These are phyloP conservation scores for Unio pictorum DNA, from an alignment of 2,888 invertebrate genomes.

Conservation along the genomic window DNA sequence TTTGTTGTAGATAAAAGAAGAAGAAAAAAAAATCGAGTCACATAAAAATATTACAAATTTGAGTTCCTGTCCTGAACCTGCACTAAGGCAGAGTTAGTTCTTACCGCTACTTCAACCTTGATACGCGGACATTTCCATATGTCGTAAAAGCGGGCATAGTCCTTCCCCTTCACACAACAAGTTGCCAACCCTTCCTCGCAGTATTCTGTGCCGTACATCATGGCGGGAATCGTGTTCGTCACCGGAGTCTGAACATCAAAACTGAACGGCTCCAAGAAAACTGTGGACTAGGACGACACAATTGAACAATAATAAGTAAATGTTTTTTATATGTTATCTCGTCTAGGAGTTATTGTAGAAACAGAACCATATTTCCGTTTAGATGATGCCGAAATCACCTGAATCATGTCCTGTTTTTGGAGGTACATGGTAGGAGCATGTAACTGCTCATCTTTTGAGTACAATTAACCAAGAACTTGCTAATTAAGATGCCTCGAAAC, in stretches of 20 bases:
- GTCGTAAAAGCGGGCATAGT: constrained; percentile 25
- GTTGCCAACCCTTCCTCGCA: constrained; percentile 16
- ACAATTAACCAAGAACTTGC: too few relatives aligned
- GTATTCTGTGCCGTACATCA: constrained; percentile 29
- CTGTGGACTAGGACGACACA: constrained; percentile 9
- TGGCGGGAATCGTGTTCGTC: constrained; percentile 15
- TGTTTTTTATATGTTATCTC: too few relatives aligned
- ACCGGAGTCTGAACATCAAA: constrained; percentile 4
- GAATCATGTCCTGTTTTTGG: too few relatives aligned
- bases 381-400: too few relatives aligned
- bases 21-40: too few relatives aligned
- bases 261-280: constrained; percentile 28
- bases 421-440: too few relatives aligned
- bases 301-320: constrained; percentile 1
- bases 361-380: too few relatives aligned
- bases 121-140: constrained; percentile 24
- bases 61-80: background rate
- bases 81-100: background rate
- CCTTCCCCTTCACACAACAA: constrained; percentile 23
- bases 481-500: too few relatives aligned
- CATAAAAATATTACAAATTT: too few relatives aligned
- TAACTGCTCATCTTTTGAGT: too few relatives aligned
- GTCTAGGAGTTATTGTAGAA: too few relatives aligned
- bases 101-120: constrained; percentile 22
- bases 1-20: too few relatives aligned